Evolutionary conservation across 2,888 invertebrate genomes (phyloP), one percentile per base, ranked within the genome.

Genomic region (Coelinius sp.): DNA sequence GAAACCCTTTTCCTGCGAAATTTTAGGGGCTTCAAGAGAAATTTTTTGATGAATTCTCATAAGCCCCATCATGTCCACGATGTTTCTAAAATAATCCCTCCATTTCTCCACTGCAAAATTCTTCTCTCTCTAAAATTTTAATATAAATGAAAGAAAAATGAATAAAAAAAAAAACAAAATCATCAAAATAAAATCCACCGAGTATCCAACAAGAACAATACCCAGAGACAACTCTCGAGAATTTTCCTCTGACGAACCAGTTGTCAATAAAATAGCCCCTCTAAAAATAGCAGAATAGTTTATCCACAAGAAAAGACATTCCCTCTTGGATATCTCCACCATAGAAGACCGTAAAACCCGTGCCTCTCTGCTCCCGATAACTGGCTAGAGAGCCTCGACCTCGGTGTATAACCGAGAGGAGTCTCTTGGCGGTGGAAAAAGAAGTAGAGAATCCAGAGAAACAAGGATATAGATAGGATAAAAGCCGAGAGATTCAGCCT

Each of bases 341-440:
- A 56, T 56, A 49, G 65, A 53, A 67, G 49, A 31, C 73, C 49
- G 69, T 73, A 67, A 73, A 69, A 46, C 66, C 46, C 56, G 24
- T 62, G 73, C 46, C 65, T 65, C 46, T 62, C 35, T 62, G 70
- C 72, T 74, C 69, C 70, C 63, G 74, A 70, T 56, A 72, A 74
- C 70, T 72, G 68, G 59, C 59, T 59, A 59, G 59, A 68, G 72
- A 77, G 67, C 59, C 73, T 71, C 78, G 76, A 76, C 75, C 76
- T 76, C 78, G 74, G 69, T 70, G 73, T 70, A 75, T 75, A 71
- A 63, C 73, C 56, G 62, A 76, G 70, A 73, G 68, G 65, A 73
- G 72, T 75, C 74, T 53, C 71, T 41, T 52, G 38, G 44, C 46
- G 41, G 46, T 6, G 10, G 22, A 52, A 49, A 67, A 35, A 49